phyloP scores from a whole-genome alignment of 2,113 vertebrate genomes.

The Archilochus colubris region DNA sequence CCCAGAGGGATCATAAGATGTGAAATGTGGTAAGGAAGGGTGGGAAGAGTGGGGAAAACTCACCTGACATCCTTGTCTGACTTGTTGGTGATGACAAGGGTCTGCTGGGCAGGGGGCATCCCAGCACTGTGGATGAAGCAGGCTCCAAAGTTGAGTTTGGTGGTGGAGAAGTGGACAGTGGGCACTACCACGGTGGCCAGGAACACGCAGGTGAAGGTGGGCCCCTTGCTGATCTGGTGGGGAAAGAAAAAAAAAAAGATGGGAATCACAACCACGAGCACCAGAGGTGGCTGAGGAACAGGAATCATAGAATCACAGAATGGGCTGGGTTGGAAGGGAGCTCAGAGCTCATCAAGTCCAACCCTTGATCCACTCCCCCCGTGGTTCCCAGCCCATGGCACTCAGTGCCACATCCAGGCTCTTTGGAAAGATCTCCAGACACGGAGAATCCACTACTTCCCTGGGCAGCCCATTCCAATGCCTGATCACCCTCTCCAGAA shows the following conservation, averaged over 20 bases:
- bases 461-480: no score
- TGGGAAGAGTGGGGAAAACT: neutral
- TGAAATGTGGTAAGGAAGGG: neutral
- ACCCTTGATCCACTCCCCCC: no score
- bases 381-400: no score
- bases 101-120: slow-evolving; percentile 75
- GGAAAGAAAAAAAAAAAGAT: neutral
- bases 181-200: slow-evolving; percentile 73
- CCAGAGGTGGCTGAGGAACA: neutral
- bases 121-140: slow-evolving; percentile 81
- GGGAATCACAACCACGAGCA: neutral
- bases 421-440: no score
- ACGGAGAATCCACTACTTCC: no score
- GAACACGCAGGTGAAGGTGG: slow-evolving; percentile 74
- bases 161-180: slow-evolving; percentile 83
- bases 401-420: no score
- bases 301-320: no score
- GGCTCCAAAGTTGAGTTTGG: slow-evolving; percentile 85
- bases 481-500: no score
- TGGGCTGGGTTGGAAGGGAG: no score
- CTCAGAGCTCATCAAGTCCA: no score
- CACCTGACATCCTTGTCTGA: slow-evolving; percentile 79
- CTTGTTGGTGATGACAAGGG: slow-evolving; percentile 81
- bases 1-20: neutral
- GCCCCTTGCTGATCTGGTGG: slow-evolving; percentile 82